phyloP scores from a whole-genome alignment of 2,113 vertebrate genomes.

The Psophia crepitans region DNA sequence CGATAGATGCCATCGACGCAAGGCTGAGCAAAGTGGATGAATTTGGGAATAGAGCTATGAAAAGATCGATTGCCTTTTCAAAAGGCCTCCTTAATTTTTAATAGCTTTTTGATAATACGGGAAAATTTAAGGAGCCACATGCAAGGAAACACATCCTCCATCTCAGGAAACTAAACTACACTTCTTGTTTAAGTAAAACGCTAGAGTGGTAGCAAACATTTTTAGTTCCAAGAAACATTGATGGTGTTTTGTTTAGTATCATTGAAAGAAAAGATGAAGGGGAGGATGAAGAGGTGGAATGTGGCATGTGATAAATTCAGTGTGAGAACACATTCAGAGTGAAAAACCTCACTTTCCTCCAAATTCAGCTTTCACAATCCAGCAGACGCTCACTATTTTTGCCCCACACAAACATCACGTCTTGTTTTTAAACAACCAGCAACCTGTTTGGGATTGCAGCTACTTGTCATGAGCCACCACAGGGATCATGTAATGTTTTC shows the following conservation, averaged over 20 bases:
- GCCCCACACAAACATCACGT: background rate
- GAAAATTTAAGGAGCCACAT: background rate
- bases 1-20: background rate
- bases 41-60: background rate
- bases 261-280: background rate
- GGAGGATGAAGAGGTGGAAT: background rate
- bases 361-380: background rate
- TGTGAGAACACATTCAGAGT: background rate
- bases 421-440: background rate
- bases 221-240: background rate
- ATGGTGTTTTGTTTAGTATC: background rate
- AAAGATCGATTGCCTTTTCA: background rate
- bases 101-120: background rate
- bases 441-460: background rate
- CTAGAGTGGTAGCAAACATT: background rate
- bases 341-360: background rate
- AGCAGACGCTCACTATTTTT: background rate
- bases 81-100: background rate
- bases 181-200: background rate
- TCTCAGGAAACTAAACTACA: background rate
- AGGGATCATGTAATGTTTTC: fast-evolving
- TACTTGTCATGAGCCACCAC: background rate
- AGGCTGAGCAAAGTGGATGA: background rate
- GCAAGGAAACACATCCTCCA: background rate
- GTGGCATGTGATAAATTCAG: background rate